phyloP scores from a whole-genome alignment of 2,888 invertebrate species.

The Aromia moschata region DNA sequence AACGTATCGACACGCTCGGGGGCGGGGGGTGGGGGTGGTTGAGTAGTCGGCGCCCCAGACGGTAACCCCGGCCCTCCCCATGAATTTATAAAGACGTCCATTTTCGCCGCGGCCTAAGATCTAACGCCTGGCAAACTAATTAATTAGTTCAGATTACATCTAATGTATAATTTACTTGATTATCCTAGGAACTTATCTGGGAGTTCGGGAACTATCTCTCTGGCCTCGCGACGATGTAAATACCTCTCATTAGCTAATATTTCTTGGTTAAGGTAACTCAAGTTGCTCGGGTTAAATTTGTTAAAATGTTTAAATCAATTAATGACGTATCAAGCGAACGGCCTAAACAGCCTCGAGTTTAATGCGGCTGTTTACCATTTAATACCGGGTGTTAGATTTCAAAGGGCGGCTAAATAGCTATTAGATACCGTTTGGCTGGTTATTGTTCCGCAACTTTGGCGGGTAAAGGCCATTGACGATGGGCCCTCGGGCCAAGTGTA shows the following conservation, averaged over 20 bases:
- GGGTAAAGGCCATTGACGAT: too few relatives aligned
- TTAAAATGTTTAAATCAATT: slow-evolving; percentile 15
- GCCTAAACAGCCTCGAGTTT: neutral
- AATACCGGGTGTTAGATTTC: neutral
- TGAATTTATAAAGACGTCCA: slow-evolving; percentile 39
- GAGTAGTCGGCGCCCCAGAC: neutral
- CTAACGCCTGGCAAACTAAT: slow-evolving; percentile 46
- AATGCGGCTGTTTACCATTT: neutral
- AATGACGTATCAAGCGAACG: neutral
- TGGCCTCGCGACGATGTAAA: slow-evolving; percentile 25
- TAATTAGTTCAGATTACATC: slow-evolving; percentile 49
- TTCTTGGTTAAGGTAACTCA: slow-evolving; percentile 18
- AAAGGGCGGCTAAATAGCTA: neutral
- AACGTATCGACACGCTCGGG: slow-evolving; percentile 13
- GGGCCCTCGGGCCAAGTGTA: too few relatives aligned
- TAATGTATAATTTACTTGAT: slow-evolving; percentile 48
- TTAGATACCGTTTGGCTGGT: neutral
- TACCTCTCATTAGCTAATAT: slow-evolving; percentile 23
- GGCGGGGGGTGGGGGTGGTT: too few relatives aligned
- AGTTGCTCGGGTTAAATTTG: slow-evolving; percentile 10
- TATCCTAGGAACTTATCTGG: slow-evolving; percentile 41
- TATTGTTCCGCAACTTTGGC: too few relatives aligned
- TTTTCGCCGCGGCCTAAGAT: slow-evolving; percentile 37
- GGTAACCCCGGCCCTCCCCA: slow-evolving; percentile 24
- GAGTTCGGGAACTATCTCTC: slow-evolving; percentile 33